Conservation (phyloP, 2,113 vertebrate species). For the Protomyctophum bolini region DNA sequence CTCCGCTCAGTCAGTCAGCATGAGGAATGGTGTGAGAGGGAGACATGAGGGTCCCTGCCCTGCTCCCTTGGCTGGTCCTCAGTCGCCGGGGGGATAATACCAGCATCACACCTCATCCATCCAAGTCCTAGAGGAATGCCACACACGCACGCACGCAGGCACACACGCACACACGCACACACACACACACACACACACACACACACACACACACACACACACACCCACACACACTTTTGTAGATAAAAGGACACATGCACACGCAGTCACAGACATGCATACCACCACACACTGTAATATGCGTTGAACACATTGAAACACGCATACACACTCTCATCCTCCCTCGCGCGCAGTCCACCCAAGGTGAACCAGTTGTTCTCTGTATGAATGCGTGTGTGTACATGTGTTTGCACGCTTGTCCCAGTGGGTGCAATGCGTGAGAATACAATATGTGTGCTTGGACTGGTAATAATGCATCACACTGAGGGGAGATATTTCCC, state of each 20-base stretch:
- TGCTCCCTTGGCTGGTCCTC: slow-evolving; percentile 31
- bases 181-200: slow-evolving; percentile 4
- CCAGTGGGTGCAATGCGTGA: not conserved
- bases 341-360: not conserved
- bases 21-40: slow-evolving; percentile 51
- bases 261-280: too few relatives aligned
- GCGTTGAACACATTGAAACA: not conserved
- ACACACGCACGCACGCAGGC: slow-evolving; percentile 23
- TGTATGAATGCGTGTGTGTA: not conserved
- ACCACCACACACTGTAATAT: too few relatives aligned
- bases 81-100: slow-evolving; percentile 49
- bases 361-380: not conserved
- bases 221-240: not conserved
- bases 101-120: slow-evolving; percentile 61
- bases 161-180: not conserved
- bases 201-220: not conserved
- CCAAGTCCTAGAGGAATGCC: slow-evolving; percentile 20
- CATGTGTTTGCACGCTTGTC: slow-evolving; percentile 2
- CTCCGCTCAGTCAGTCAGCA: slow-evolving; percentile 32
- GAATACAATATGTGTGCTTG: not conserved
- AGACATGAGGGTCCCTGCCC: slow-evolving; percentile 24
- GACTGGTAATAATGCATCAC: slow-evolving; percentile 25
- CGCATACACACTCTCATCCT: not conserved
- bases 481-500: slow-evolving; percentile 9
- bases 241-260: too few relatives aligned